A percentile compares a stretch with the other conserved stretches of the same genome.
These are phyloP conservation scores for Sceloporus undulatus DNA, from an alignment of 2,113 vertebrate species.

Conservation along the genomic window DNA sequence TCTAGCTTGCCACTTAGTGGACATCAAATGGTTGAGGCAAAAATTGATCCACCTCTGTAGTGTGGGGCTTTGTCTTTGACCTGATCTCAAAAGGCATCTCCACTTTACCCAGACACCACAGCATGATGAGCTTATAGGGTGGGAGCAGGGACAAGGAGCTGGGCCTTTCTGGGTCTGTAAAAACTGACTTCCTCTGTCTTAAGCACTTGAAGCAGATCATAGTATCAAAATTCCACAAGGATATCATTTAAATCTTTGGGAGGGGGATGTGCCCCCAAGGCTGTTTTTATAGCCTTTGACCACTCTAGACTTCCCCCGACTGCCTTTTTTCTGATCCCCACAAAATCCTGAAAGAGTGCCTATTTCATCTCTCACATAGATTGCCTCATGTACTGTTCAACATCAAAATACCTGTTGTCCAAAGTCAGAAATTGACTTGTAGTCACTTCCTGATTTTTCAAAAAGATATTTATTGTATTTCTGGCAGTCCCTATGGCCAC, in stretches of 20 bases:
- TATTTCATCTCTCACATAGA: neutral
- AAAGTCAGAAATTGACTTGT: neutral
- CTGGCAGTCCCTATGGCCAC: neutral
- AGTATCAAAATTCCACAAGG: neutral
- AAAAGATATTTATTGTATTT: neutral
- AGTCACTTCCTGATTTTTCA: no score
- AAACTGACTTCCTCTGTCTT: neutral
- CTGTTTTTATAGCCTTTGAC: neutral
- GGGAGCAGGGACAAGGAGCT: neutral
- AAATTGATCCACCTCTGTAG: neutral
- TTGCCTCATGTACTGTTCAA: no score
- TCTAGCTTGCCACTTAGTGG: neutral
- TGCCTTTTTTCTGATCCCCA: neutral
- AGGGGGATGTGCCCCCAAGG: no score
- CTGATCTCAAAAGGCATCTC: neutral
- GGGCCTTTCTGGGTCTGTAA: neutral
- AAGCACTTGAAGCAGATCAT: neutral
- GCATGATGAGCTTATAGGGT: neutral
- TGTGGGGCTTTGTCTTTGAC: neutral
- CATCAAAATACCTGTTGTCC: neutral
- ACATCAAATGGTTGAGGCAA: neutral
- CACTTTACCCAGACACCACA: neutral
- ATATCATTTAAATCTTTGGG: neutral
- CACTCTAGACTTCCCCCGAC: no score
- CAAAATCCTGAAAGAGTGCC: neutral